Percentiles rank a stretch among this genome's conserved stretches.
Evolutionary conservation across 2,888 invertebrate species (phyloP).

Genomic region (Coecobrya sp.): DNA sequence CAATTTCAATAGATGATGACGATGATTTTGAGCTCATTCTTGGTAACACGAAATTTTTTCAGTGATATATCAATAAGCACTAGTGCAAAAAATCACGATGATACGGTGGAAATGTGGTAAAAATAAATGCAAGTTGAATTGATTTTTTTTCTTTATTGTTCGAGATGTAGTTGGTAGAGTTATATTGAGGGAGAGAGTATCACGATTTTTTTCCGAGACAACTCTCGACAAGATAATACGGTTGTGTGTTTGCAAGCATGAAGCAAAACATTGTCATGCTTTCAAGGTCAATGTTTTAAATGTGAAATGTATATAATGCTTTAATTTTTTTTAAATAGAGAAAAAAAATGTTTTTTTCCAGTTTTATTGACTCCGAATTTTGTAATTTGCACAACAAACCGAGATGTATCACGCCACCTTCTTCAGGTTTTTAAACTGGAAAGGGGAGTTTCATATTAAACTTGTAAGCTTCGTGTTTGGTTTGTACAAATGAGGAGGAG

Average conservation of each 20-base stretch:
- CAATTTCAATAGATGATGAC: slow-evolving; percentile 5
- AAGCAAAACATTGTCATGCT: slow-evolving; percentile 1
- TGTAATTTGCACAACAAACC: no score
- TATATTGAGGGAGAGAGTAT: background rate
- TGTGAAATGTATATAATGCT: background rate
- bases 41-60: background rate
- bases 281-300: slow-evolving; percentile 7
- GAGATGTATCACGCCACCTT: background rate
- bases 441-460: background rate
- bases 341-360: background rate
- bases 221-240: slow-evolving; percentile 4
- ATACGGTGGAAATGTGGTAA: slow-evolving; percentile 23
- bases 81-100: slow-evolving; percentile 17
- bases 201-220: slow-evolving; percentile 15
- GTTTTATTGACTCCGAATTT: background rate
- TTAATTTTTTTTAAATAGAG: background rate
- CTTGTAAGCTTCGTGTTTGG: background rate
- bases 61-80: background rate
- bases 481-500: background rate
- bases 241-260: slow-evolving; percentile 2
- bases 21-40: background rate
- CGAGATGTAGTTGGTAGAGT: background rate
- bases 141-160: background rate
- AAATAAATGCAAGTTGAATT: slow-evolving; percentile 4
- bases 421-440: background rate